phyloP scores from a whole-genome alignment of 2,113 vertebrate genomes.

The Setophaga kirtlandii region DNA sequence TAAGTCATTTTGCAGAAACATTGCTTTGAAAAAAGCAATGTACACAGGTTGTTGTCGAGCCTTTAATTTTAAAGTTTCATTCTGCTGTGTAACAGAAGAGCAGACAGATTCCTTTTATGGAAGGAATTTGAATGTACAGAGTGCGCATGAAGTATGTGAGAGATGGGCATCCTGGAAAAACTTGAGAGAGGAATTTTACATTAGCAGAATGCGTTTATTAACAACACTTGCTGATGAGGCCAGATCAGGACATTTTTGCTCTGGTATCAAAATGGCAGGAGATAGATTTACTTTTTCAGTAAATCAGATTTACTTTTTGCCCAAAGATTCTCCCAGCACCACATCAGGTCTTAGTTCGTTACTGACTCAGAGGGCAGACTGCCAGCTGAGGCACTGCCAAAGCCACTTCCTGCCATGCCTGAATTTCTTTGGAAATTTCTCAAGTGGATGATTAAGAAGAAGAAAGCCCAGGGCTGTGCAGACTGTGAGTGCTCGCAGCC shows the following conservation, averaged over 20 bases:
- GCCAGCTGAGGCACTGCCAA: constrained; percentile 1
- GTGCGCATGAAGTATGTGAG: neutral
- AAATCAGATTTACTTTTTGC: neutral
- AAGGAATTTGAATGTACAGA: neutral
- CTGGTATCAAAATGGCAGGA: neutral
- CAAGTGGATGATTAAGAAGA: neutral
- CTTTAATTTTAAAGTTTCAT: neutral
- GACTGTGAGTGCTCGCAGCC: neutral
- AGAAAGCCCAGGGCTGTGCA: neutral
- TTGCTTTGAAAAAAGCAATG: neutral
- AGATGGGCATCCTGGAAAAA: neutral
- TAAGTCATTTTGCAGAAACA: neutral
- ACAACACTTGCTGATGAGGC: neutral
- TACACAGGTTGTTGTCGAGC: fast-evolving
- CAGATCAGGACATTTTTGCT: neutral
- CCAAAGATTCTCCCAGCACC: neutral
- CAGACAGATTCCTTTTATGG: neutral
- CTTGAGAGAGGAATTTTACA: fast-evolving
- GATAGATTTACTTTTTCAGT: neutral
- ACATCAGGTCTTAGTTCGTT: neutral
- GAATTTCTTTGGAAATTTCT: neutral
- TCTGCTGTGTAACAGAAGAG: neutral
- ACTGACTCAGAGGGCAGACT: neutral
- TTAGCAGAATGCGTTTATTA: neutral
- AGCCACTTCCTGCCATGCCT: constrained; percentile 18